Conservation (phyloP, 2,888 invertebrate species). For the Deilephila elpenor region DNA sequence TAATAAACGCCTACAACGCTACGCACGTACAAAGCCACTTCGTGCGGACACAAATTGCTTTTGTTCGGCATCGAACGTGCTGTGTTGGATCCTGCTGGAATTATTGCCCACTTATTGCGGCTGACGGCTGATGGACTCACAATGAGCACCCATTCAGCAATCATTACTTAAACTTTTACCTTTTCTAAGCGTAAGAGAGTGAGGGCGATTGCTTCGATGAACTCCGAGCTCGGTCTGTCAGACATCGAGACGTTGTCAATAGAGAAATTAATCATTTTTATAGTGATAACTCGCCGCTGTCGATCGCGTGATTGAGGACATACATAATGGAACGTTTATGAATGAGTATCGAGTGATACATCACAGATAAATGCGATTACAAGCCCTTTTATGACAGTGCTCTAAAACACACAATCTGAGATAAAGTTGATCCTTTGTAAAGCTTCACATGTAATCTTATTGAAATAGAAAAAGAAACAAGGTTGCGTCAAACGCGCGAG, state of each 20-base stretch:
- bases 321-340: constrained; percentile 15
- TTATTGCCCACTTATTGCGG: constrained; percentile 59
- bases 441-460: constrained; percentile 61
- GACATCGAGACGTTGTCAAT: constrained; percentile 27
- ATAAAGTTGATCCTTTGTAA: constrained; percentile 56
- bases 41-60: constrained; percentile 82
- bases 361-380: constrained; percentile 46
- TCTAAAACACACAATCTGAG: constrained; percentile 57
- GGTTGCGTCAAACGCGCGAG: constrained; percentile 54
- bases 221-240: constrained; percentile 32
- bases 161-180: constrained; percentile 68
- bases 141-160: constrained; percentile 58
- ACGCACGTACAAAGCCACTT: constrained; percentile 78
- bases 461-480: constrained; percentile 60
- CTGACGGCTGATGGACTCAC: constrained; percentile 69
- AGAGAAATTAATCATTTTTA: constrained; percentile 21
- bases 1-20: constrained; percentile 80
- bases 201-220: constrained; percentile 38
- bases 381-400: constrained; percentile 50
- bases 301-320: constrained; percentile 2
- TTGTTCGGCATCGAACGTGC: constrained; percentile 77
- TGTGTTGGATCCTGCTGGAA: constrained; percentile 65
- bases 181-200: constrained; percentile 51
- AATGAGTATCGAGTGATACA: constrained; percentile 36
- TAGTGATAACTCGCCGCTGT: constrained; percentile 27